These are phyloP conservation scores for Hyposmocoma kahamanoa DNA, from an alignment of 1,140 invertebrate species.

Conservation along the genomic window DNA sequence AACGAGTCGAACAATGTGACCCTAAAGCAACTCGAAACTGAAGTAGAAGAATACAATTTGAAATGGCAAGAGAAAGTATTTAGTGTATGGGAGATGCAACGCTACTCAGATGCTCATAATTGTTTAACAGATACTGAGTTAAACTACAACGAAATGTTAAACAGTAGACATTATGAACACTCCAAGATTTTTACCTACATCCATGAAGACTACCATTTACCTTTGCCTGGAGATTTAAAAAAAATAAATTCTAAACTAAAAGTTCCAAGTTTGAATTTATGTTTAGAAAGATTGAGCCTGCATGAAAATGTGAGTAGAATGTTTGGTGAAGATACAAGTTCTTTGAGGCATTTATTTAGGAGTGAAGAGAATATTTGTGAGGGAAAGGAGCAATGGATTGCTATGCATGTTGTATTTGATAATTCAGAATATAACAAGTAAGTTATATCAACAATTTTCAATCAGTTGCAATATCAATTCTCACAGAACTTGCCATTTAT, in stretches of 20 bases:
- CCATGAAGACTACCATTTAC: conserved; percentile 43
- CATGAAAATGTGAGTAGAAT: conserved; percentile 12
- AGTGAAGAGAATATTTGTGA: conserved; percentile 32
- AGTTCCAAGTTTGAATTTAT: conserved; percentile 23
- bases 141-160: conserved; percentile 39
- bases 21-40: conserved; percentile 21
- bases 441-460: no score
- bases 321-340: conserved; percentile 21
- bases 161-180: conserved; percentile 20
- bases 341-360: conserved; percentile 35
- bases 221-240: conserved; percentile 26
- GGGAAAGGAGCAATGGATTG: conserved; percentile 29
- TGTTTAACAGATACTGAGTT: conserved; percentile 43
- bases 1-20: conserved; percentile 23
- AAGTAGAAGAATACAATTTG: conserved; percentile 41
- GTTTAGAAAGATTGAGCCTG: conserved; percentile 33
- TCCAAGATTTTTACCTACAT: conserved; percentile 56
- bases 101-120: conserved; percentile 39
- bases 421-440: conserved; percentile 56
- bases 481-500: no score
- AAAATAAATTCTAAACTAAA: conserved; percentile 11
- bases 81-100: conserved; percentile 40
- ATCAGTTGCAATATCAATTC: no score
- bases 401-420: conserved; percentile 57
- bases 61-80: conserved; percentile 67